Percentiles rank a stretch among this genome's conserved stretches.
phyloP scores from a whole-genome alignment of 2,113 vertebrate genomes.

The Gavialis gangeticus region DNA sequence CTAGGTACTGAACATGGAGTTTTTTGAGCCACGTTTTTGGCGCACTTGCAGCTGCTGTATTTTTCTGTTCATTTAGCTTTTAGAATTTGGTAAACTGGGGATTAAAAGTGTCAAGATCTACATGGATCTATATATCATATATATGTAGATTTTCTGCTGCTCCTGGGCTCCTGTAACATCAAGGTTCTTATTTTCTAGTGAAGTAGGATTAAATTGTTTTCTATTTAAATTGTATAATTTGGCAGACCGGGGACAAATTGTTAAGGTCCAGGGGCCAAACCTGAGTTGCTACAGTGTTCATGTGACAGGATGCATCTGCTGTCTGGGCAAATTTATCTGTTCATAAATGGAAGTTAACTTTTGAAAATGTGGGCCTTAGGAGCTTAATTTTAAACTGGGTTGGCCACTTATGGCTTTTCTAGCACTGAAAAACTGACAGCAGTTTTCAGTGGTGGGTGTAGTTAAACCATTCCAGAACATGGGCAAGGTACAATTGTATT shows the following conservation, averaged over 20 bases:
- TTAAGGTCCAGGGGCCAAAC: not conserved
- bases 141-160: not conserved
- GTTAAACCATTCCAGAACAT: not conserved
- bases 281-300: slow-evolving; percentile 26
- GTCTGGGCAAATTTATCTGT: not conserved
- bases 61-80: not conserved
- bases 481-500: not conserved
- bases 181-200: not conserved
- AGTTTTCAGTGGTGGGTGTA: not conserved
- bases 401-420: not conserved
- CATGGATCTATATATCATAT: not conserved
- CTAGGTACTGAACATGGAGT: not conserved
- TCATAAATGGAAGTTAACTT: not conserved
- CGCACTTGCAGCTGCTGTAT: rapidly evolving
- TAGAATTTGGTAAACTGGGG: not conserved
- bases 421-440: not conserved
- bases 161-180: not conserved
- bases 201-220: not conserved
- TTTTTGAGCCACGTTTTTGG: not conserved
- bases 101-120: not conserved
- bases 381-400: not conserved
- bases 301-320: slow-evolving; percentile 48
- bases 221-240: not conserved
- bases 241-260: not conserved
- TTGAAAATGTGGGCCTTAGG: not conserved